Conservation (phyloP, 2,888 invertebrate genomes). For the Apamea anceps region DNA sequence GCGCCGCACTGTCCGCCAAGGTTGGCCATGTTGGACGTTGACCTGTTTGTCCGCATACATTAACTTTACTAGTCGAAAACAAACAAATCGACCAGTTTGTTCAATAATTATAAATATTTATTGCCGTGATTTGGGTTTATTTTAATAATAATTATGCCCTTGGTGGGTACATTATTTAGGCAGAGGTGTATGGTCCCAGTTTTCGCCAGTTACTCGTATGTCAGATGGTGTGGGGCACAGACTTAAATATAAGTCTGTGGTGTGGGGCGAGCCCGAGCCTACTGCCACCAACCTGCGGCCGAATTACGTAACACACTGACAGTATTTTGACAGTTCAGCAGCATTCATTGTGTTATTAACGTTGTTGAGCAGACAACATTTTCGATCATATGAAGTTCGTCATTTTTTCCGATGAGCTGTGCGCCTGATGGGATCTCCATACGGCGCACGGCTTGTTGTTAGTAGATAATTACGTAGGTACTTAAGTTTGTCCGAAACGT, state of each 20-base stretch:
- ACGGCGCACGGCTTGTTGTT: too few species aligned
- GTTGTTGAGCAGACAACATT: too few species aligned
- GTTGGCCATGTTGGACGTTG: neutral
- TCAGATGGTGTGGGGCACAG: neutral
- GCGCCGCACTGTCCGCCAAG: neutral
- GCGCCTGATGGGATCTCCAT: too few species aligned
- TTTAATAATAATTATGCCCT: neutral
- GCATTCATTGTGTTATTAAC: too few species aligned
- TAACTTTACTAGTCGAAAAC: neutral
- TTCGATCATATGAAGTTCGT: too few species aligned
- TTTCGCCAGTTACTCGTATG: neutral
- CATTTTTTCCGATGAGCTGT: too few species aligned
- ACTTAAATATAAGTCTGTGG: too few species aligned
- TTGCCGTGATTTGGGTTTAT: neutral
- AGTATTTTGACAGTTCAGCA: too few species aligned
- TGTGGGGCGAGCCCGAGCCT: too few species aligned
- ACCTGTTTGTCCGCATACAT: slow-evolving; percentile 6
- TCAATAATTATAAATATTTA: slow-evolving; percentile 11
- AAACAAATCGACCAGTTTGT: slow-evolving; percentile 19
- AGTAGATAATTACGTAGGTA: neutral
- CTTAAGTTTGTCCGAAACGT: neutral
- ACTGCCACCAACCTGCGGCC: neutral
- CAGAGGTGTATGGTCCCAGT: neutral
- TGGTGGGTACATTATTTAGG: neutral
- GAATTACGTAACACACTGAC: too few species aligned